Percentiles rank a stretch among this genome's conserved stretches.
phyloP scores from a whole-genome alignment of 2,888 invertebrate species.

The Drosophila neonasuta region DNA sequence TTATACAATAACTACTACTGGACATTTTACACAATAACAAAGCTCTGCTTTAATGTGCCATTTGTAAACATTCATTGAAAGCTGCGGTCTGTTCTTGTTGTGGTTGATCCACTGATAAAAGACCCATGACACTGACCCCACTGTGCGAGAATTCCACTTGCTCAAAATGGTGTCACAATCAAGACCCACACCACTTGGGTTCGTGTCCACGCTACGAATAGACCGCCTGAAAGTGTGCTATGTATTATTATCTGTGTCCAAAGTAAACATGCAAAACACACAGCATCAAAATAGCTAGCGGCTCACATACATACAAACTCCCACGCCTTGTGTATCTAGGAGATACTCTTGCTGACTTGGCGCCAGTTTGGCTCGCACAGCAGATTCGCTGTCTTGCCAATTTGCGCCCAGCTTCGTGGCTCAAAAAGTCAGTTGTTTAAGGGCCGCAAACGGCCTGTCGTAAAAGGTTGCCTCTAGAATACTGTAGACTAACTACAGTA shows the following conservation, averaged over 20 bases:
- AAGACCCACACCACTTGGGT: constrained; percentile 21
- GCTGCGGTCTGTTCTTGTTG: constrained; percentile 48
- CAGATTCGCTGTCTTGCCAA: constrained; percentile 1
- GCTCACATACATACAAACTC: not conserved
- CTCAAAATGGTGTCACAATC: constrained; percentile 16
- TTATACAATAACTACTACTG: constrained; percentile 20
- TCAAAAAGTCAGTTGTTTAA: constrained; percentile 3
- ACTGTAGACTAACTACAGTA: not conserved
- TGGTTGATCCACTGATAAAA: constrained; percentile 59
- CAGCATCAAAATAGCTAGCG: not conserved
- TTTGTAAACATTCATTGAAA: constrained; percentile 49
- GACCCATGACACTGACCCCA: constrained; percentile 60
- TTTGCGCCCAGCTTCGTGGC: constrained; percentile 2
- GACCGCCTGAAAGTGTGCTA: constrained; percentile 49
- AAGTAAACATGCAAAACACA: constrained; percentile 9
- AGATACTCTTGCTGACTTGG: constrained; percentile 10
- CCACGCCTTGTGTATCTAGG: constrained; percentile 1
- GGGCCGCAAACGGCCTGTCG: not conserved
- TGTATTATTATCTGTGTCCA: constrained; percentile 8
- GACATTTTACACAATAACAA: constrained; percentile 20
- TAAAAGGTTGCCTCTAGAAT: not conserved
- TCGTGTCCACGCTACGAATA: constrained; percentile 18
- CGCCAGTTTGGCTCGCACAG: constrained; percentile 13
- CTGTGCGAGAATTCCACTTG: constrained; percentile 30
- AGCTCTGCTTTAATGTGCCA: constrained; percentile 27